Evolutionary conservation across 2,888 invertebrate genomes (phyloP).

Genomic region (Xestia c-nigrum): DNA sequence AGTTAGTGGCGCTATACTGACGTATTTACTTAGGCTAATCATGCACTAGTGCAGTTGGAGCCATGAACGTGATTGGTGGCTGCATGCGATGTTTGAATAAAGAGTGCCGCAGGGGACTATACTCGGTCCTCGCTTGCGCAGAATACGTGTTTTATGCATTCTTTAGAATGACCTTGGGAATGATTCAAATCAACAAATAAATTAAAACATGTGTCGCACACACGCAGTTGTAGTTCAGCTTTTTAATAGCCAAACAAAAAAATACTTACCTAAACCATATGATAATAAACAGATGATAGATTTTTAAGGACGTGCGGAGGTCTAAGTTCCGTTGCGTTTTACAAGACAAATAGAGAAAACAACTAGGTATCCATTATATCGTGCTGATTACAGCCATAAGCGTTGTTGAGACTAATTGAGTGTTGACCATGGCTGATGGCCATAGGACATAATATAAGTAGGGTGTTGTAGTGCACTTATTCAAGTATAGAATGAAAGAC

Average conservation of each 20-base stretch:
- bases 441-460: not conserved
- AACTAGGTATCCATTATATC: not conserved
- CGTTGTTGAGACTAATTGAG: not conserved
- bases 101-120: constrained; percentile 41
- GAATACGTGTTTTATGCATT: constrained; percentile 7
- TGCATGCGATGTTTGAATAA: constrained; percentile 44
- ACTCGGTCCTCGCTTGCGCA: not conserved
- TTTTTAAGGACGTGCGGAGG: too few species aligned
- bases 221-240: not conserved
- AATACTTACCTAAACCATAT: not conserved
- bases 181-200: not conserved
- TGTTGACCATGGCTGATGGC: constrained; percentile 1
- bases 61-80: constrained; percentile 27
- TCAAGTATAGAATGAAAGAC: not conserved
- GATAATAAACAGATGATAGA: too few species aligned
- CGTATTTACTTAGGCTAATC: constrained; percentile 46
- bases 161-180: constrained; percentile 5
- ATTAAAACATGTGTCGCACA: not conserved
- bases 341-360: not conserved
- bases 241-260: not conserved
- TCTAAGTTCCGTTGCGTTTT: not conserved
- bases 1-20: constrained; percentile 11
- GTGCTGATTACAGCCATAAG: not conserved
- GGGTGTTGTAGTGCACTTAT: not conserved
- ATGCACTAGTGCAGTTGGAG: constrained; percentile 23